These are phyloP conservation scores for Saxidomus purpurata DNA, from an alignment of 1,140 invertebrate species.

Conservation along the genomic window DNA sequence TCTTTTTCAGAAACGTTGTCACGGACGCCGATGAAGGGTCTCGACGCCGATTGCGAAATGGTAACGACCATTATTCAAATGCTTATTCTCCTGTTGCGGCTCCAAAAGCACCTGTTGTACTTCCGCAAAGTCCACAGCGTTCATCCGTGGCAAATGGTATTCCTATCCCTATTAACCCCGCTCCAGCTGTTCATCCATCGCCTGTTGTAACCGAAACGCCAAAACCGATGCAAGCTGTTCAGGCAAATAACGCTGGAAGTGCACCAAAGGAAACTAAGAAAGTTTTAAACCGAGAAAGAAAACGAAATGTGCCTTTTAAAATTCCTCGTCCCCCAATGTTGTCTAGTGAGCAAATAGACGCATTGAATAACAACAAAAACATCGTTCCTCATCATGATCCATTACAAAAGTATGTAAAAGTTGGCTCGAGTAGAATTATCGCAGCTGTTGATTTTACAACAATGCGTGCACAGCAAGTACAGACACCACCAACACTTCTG, in stretches of 20 bases:
- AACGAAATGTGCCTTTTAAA: background rate
- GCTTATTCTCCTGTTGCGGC: background rate
- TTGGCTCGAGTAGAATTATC: conserved; percentile 42
- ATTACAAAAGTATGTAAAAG: conserved; percentile 44
- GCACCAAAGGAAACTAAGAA: background rate
- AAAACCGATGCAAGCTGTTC: too few species aligned
- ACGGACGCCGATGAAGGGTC: conserved; percentile 52
- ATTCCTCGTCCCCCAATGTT: conserved; percentile 40
- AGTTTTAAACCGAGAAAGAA: background rate
- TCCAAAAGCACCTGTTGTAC: background rate
- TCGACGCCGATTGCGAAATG: background rate
- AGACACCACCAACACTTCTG: background rate
- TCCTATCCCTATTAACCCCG: too few species aligned
- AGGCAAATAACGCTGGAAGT: background rate
- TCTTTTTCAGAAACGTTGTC: conserved; percentile 2
- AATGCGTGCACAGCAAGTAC: background rate
- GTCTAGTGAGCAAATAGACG: conserved; percentile 31
- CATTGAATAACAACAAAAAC: conserved; percentile 35
- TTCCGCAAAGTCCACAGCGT: background rate
- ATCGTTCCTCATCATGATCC: conserved; percentile 21
- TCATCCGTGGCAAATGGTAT: too few species aligned
- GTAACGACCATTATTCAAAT: background rate
- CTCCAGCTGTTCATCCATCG: background rate
- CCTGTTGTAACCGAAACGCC: background rate
- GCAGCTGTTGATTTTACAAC: conserved; percentile 23